Evolutionary conservation across 2,888 invertebrate species (phyloP), one percentile per base, ranked within the genome.

Genomic region (Merodon equestris): DNA sequence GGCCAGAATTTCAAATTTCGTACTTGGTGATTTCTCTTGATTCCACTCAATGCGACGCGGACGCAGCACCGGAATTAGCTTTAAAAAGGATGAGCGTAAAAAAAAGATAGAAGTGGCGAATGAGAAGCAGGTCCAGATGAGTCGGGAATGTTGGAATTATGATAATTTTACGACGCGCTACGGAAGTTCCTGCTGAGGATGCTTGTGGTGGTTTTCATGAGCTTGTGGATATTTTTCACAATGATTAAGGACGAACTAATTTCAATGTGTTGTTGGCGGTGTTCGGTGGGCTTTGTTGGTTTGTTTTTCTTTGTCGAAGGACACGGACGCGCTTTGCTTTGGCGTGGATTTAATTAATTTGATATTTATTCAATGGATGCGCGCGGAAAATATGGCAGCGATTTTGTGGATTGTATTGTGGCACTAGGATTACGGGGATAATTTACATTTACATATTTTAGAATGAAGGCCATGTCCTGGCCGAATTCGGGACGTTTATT

Each of bases 71-170:
- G 67, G 67, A 85, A 63, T 58, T 56, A 38, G 12, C 64, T 15
- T 27, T 2, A n/a, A 61, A 83, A 84, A 84, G 85, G 84, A 84
- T 83, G 82, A 85, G 84, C 27, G 27, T 7, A 27, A 27, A 27
- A 2, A 27, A 27, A 27, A 27, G 2, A 27, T 27, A 27, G 27
- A 27, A 27, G 7, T 27, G 2, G 7, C 27, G 7, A 27, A 2
- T 27, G 27, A 27, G 27, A 27, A 2, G 27, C 7, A 27, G 27
- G 27, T 27, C 83, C 83, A 83, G 79, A 85, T 84, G 82, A 73
- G 48, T 67, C 53, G 72, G 14, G 58, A 77, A 77, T 77, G 67
- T 67, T 51, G 60, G 54, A 79, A 79, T 79, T 79, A 79, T 79
- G 79, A 79, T 79, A 79, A 79, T 79, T 79, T 79, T 74, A 79